Base-by-base conservation (phyloP, 2,888 invertebrate genomes). In the Synergus japonicus region DNA sequence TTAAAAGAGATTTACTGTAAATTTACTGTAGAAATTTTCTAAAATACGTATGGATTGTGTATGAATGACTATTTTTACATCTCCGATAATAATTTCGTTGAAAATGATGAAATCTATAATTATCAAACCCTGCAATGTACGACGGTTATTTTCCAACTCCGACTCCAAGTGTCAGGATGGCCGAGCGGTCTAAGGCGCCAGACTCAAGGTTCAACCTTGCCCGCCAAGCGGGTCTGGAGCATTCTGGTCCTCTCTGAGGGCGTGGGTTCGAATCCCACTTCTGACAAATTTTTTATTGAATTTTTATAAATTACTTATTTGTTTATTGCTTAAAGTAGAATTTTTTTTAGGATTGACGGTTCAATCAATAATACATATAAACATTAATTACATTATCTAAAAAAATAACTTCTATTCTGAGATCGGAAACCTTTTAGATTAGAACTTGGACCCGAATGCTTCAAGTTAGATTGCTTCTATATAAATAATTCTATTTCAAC, bases 241-340 rank as follows among this genome's bases (percentile, higher is more conserved):
- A 83, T 93, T 92, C 92, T 93, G 93, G 93, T 93, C 92, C 92
- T 92, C 92, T 92, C 91, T 93, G 93, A 93, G 93, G 93, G 94
- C 94, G 93, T 94, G 94, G 93, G 94, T 94, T 94, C 94, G 93
- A 94, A 94, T 94, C 94, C 93, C 94, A 93, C 93, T 94, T 92
- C 94, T 94, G 93, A 94, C 93, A 94, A 89, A 87, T 85, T 85
- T 87, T 90, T 90, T 90, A n/a, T 4, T 2, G 0, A n/a, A 54
- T n/a, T 54, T 54, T 54, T 54, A 54, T 12, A 1, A 54, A n/a
- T 2, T n/a, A 4, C 8, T n/a, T 3, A n/a, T 54, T 54, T 8
- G 2, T n/a, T 54, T 54, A n/a, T 54, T 54, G n/a, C 2, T 12
- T 54, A n/a, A 1, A 54, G n/a, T 54, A 2, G 8, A 10, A 4